Percentiles rank a stretch among this genome's conserved stretches.
Conservation (phyloP, 2,797 vertebrate species). For the Botia almorhae region DNA sequence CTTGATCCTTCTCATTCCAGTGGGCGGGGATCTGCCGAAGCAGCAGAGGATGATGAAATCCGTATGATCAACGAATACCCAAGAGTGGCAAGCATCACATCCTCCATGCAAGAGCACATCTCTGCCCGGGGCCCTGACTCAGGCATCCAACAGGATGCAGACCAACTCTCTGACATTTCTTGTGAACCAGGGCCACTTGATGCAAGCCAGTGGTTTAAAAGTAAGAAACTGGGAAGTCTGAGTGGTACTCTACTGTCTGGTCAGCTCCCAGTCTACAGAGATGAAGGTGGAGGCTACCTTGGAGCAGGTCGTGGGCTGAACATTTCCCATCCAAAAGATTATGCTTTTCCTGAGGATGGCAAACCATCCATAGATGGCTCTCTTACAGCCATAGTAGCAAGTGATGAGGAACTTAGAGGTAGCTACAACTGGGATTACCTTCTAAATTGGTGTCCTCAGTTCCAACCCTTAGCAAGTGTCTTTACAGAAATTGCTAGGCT, state of each 20-base stretch:
- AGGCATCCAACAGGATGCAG: conserved; percentile 96
- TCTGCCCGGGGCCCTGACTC: conserved; percentile 95
- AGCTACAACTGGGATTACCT: conserved; percentile 99
- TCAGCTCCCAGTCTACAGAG: conserved; percentile 87
- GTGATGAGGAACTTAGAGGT: conserved; percentile 95
- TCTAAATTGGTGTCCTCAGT: conserved; percentile 98
- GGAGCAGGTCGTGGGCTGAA: conserved; percentile 89
- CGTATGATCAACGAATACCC: conserved; percentile 99
- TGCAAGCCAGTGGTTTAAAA: conserved; percentile 93
- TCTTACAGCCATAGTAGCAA: conserved; percentile 95
- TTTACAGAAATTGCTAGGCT: conserved; percentile 97
- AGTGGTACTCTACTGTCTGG: conserved; percentile 87
- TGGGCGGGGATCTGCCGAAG: conserved; percentile 92
- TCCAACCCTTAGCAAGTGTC: conserved; percentile 95
- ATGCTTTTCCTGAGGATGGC: conserved; percentile 93
- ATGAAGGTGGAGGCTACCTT: conserved; percentile 86
- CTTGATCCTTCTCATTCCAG: conserved; percentile 98
- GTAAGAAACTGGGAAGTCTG: conserved; percentile 89
- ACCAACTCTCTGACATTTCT: conserved; percentile 95
- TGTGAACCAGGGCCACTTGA: conserved; percentile 90
- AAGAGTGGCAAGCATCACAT: conserved; percentile 91
- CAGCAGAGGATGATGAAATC: conserved; percentile 96
- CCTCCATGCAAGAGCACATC: conserved; percentile 94
- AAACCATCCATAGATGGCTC: conserved; percentile 93
- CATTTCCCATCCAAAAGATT: conserved; percentile 90